Evolutionary conservation across 1,140 invertebrate genomes (phyloP), one percentile per base, ranked within the genome.

Genomic region (Ectropis grisescens): DNA sequence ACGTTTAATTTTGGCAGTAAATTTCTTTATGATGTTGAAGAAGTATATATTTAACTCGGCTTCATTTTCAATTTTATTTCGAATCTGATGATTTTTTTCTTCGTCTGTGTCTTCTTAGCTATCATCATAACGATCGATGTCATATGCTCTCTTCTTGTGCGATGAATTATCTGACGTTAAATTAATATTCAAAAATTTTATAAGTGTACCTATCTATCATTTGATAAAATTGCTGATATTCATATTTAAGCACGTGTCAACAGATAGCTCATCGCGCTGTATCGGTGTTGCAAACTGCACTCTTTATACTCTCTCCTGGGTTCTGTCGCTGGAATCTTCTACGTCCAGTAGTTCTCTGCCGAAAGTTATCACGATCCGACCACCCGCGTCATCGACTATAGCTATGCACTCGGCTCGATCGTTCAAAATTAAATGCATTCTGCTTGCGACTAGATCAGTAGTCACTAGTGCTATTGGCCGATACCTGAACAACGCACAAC

Each of bases 231-330:
- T n/a, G n/a, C n/a, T n/a, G n/a, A n/a, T n/a, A n/a, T n/a, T n/a
- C n/a, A n/a, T n/a, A n/a, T n/a, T n/a, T n/a, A n/a, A n/a, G n/a
- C n/a, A n/a, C n/a, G n/a, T n/a, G n/a, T n/a, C n/a, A n/a, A n/a
- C 16, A 19, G 61, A 71, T 54, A 40, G 59, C 60, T 66, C 50
- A 42, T 70, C 41, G 13, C 50, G 57, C 58, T 37, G 47, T 41
- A 62, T 81, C 76, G 68, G 76, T 81, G 72, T 81, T 81, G 76
- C 76, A 81, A 81, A 81, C 60, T 81, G 76, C 76, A 81, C 72
- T 81, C 76, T 80, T 75, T 80, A 78, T 81, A 72, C 69, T 78
- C 61, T 74, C 61, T 78, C 60, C 64, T 81, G 67, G 64, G 61
- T 71, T 70, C 76, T 75, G 67, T 78, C 70, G 75, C 75, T 69